A percentile compares a stretch with the other conserved stretches of the same genome.
These are phyloP conservation scores for Caretta caretta DNA, from an alignment of 2,113 vertebrate genomes.

Conservation along the genomic window DNA sequence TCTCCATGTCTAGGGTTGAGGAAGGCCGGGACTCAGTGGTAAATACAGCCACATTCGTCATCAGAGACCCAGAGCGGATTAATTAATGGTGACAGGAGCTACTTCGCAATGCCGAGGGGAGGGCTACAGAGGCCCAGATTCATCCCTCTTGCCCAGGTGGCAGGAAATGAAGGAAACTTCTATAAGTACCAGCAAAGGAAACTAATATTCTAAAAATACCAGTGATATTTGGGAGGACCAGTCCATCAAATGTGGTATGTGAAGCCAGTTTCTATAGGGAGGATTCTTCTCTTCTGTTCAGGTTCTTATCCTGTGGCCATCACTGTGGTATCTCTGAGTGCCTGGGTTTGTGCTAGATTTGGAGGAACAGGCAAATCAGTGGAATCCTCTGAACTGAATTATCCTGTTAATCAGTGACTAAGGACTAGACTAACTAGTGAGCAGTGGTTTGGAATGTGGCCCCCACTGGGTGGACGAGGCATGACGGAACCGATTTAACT, in stretches of 20 bases:
- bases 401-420: neutral
- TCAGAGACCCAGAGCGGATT: neutral
- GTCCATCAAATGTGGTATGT: slow-evolving; percentile 21
- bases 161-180: slow-evolving; percentile 22
- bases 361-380: slow-evolving; percentile 25
- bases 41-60: neutral
- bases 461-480: neutral
- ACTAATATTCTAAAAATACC: slow-evolving; percentile 57
- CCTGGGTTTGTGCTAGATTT: accelerated
- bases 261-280: slow-evolving; percentile 54
- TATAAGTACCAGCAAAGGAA: slow-evolving; percentile 47
- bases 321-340: slow-evolving; percentile 52
- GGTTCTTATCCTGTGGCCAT: neutral
- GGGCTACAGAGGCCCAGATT: too few species aligned
- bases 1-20: too few species aligned
- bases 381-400: slow-evolving; percentile 1
- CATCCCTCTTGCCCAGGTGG: neutral
- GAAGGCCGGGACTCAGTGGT: neutral
- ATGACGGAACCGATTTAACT: neutral
- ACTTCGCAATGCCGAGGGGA: neutral
- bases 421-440: neutral
- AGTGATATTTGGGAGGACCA: slow-evolving; percentile 32
- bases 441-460: neutral
- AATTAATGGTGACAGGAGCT: neutral
- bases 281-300: slow-evolving; percentile 27